These are phyloP conservation scores for Prochilodus magdalenae DNA, from an alignment of 2,113 vertebrate species.

Conservation along the genomic window DNA sequence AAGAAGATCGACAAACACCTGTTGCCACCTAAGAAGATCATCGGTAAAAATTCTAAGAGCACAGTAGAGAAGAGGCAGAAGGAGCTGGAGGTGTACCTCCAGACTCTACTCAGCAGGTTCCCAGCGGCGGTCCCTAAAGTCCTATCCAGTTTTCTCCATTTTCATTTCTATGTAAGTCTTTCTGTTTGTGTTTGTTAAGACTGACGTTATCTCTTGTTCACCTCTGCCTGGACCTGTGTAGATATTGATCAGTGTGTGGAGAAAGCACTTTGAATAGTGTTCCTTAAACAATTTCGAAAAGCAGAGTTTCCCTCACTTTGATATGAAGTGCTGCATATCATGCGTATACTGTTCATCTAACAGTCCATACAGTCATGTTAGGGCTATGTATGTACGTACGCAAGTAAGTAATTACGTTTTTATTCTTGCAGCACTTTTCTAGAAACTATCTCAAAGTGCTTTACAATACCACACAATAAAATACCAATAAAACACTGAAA, in stretches of 20 bases:
- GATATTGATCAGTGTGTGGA: background rate
- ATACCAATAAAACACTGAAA: no score
- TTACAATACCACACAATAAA: no score
- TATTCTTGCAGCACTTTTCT: no score
- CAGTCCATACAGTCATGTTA: no score
- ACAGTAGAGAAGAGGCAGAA: slow-evolving; percentile 94
- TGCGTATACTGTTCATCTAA: no score
- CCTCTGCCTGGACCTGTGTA: no score
- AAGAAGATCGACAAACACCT: slow-evolving; percentile 91
- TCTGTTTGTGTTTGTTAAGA: background rate
- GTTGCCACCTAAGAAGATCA: slow-evolving; percentile 95
- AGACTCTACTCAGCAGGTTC: slow-evolving; percentile 87
- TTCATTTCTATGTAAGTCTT: slow-evolving; percentile 92
- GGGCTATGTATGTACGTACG: no score
- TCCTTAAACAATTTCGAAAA: no score
- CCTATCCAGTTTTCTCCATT: slow-evolving; percentile 88
- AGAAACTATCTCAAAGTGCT: no score
- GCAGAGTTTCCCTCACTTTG: no score
- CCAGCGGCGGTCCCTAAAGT: slow-evolving; percentile 84
- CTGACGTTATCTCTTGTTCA: background rate
- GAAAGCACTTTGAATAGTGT: background rate
- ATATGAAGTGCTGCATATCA: no score
- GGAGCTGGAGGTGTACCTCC: slow-evolving; percentile 92
- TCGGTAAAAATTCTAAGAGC: slow-evolving; percentile 96
- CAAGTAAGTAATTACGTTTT: no score